Evolutionary conservation across 2,888 invertebrate genomes (phyloP), one percentile per base, ranked within the genome.

Genomic region (Agonopterix subpropinquella): DNA sequence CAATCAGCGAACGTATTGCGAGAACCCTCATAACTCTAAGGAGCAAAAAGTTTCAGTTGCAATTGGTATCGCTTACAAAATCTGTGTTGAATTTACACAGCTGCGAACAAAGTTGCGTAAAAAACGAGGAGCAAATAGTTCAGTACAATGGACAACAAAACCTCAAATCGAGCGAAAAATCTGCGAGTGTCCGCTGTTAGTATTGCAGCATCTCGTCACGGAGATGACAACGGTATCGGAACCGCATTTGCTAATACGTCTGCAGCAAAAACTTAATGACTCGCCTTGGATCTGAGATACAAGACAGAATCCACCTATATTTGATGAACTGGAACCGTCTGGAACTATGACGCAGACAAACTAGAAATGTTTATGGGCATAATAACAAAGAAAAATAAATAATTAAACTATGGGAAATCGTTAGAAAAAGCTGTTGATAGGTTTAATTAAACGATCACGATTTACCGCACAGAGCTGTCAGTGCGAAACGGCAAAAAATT

Each of bases 181-280:
- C 62, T 59, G 59, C 59, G 51, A 62, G 58, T 61, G 60, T 56
- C 57, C 28, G 28, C 7, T 28, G 28, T 5, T 28, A 28, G 5
- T 58, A 51, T 47, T 45, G 18, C 44, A 50, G 45, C 45, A 57
- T 62, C 52, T 55, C 53, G 52, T 55, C 53, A 42, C 48, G 37
- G 47, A 51, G 52, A 57, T 54, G 53, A 55, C 65, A 76, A 74
- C 73, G 72, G 72, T 73, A 73, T 61, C 62, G 28, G 28, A 28
- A 28, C 28, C 28, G 63, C 62, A 64, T 66, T 69, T 64, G 65
- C 64, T 67, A 74, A 70, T 65, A 62, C 58, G 48, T 47, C 49
- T 47, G 36, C 46, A 51, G 56, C 59, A 71, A 73, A 74, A 75
- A 77, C 63, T 56, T 65, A 64, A 71, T 66, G 62, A 66, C 55